Conservation (phyloP, 2,888 invertebrate species). For the Adelognathus sp. region DNA sequence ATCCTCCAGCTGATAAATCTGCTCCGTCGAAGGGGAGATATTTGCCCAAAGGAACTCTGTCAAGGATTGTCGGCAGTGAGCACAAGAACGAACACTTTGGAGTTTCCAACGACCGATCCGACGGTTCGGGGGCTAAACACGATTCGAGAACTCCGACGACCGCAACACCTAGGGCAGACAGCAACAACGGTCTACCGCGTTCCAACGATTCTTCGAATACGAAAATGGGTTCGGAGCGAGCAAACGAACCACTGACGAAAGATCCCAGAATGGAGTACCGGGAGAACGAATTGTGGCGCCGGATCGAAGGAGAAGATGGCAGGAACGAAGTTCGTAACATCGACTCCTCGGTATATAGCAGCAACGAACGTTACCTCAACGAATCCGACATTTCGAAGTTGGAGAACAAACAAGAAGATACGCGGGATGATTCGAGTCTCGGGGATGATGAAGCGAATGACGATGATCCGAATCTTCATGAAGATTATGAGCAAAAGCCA, state of each 20-base stretch:
- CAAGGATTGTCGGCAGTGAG: slow-evolving; percentile 9
- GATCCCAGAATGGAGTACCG: background rate
- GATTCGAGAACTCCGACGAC: background rate
- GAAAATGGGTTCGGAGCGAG: background rate
- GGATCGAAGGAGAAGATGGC: background rate
- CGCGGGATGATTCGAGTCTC: background rate
- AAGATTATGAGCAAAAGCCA: slow-evolving; percentile 1
- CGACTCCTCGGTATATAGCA: background rate
- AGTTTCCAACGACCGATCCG: background rate
- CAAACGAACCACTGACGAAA: background rate
- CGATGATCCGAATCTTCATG: background rate
- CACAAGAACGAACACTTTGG: slow-evolving; percentile 12
- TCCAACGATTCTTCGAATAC: background rate
- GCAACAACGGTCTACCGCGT: no score
- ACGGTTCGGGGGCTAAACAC: background rate
- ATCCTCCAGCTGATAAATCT: background rate
- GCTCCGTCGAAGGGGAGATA: slow-evolving; percentile 16
- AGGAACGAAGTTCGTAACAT: background rate
- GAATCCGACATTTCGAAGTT: background rate
- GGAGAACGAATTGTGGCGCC: background rate
- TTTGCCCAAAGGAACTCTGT: slow-evolving; percentile 19
- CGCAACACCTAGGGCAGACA: background rate
- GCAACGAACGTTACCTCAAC: background rate
- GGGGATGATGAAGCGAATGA: background rate
- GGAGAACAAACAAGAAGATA: background rate